phyloP scores from a whole-genome alignment of 2,797 vertebrate genomes.

The Acanthurus leucopareius region DNA sequence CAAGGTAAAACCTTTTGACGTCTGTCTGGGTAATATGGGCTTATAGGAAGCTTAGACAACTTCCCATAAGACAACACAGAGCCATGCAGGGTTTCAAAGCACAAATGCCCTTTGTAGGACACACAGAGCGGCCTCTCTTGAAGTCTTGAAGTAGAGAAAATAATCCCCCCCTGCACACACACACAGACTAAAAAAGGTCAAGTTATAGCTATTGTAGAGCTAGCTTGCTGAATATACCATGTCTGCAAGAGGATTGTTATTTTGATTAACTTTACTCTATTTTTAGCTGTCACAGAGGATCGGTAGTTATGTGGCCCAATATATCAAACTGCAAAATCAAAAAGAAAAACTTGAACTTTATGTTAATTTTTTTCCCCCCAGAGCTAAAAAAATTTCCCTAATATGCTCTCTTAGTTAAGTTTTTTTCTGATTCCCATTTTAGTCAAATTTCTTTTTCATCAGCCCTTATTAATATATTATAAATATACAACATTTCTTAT shows the following conservation, averaged over 20 bases:
- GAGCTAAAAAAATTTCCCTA: neutral
- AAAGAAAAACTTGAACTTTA: neutral
- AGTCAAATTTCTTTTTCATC: no score
- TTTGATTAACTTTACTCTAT: neutral
- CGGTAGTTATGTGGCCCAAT: neutral
- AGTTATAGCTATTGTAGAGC: conserved; percentile 43
- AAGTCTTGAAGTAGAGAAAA: conserved; percentile 32
- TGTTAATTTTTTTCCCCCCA: neutral
- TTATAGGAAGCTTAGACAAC: conserved; percentile 77
- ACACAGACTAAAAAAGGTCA: conserved; percentile 14
- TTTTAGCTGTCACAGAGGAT: neutral
- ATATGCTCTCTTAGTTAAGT: no score
- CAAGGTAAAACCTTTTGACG: conserved; percentile 72
- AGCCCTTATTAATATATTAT: no score
- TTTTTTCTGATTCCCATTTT: no score
- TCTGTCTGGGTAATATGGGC: conserved; percentile 73
- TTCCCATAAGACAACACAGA: conserved; percentile 78
- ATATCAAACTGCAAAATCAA: neutral
- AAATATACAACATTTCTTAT: no score
- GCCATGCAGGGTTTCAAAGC: conserved; percentile 56
- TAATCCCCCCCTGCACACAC: neutral
- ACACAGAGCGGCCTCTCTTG: conserved; percentile 43
- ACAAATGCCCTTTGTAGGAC: conserved; percentile 69
- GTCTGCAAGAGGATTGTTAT: neutral
- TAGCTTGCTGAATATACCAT: neutral